Conservation (phyloP, 2,113 vertebrate species). For the Phrynosoma platyrhinos region DNA sequence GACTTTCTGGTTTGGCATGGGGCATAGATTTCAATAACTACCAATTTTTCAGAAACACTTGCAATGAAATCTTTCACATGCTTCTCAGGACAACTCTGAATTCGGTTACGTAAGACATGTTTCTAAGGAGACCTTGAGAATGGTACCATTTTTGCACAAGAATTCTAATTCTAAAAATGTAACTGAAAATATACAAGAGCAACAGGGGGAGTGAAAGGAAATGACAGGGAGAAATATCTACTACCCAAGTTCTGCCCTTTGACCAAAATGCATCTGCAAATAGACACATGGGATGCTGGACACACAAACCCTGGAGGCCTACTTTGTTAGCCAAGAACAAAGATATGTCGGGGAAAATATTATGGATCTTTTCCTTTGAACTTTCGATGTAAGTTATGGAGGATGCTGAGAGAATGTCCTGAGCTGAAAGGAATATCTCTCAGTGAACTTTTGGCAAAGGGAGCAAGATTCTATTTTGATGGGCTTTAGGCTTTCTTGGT, state of each 20-base stretch:
- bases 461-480: not conserved
- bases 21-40: no score
- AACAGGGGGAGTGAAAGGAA: not conserved
- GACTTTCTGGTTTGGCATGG: not conserved
- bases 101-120: not conserved
- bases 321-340: not conserved
- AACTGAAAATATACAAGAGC: not conserved
- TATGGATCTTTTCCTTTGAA: not conserved
- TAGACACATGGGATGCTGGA: not conserved
- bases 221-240: not conserved
- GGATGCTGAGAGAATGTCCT: not conserved
- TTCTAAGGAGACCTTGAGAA: not conserved
- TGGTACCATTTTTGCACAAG: not conserved
- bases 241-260: not conserved
- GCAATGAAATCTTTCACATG: not conserved
- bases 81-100: no score
- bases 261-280: not conserved
- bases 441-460: not conserved
- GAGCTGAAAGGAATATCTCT: not conserved
- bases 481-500: not conserved
- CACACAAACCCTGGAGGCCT: rapidly evolving
- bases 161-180: not conserved
- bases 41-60: not conserved
- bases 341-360: conserved; percentile 9
- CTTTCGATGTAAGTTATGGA: not conserved